Percentiles rank a stretch among this genome's conserved stretches.
phyloP scores from a whole-genome alignment of 92 coral and sea anemone genomes.

The Parazoanthus darwini region DNA sequence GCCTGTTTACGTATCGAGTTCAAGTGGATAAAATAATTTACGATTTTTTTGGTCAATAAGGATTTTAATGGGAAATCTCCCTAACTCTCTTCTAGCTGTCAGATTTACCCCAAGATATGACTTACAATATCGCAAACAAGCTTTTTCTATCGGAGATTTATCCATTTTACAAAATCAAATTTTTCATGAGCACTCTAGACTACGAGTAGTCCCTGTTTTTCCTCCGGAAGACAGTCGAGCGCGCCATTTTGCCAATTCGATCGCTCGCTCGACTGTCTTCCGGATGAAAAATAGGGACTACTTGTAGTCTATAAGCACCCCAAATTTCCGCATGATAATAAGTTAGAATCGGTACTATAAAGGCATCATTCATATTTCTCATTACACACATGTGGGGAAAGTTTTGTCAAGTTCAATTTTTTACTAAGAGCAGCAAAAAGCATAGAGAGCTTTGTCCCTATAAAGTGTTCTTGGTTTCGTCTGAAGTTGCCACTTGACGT shows the following conservation, averaged over 20 bases:
- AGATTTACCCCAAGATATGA: background rate
- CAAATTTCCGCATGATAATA: background rate
- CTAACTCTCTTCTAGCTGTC: background rate
- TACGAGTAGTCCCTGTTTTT: too few species aligned
- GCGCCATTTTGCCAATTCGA: too few species aligned
- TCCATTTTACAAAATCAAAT: constrained; percentile 20
- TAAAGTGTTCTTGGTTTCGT: constrained; percentile 18
- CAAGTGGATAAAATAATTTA: background rate
- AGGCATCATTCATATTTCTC: background rate
- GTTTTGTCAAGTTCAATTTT: constrained; percentile 10
- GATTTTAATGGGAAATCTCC: too few species aligned
- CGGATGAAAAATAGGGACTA: too few species aligned
- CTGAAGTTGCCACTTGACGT: constrained; percentile 21
- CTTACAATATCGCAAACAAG: background rate
- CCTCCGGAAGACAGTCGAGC: too few species aligned
- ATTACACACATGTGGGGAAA: constrained; percentile 23
- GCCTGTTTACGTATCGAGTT: background rate
- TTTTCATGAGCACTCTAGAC: background rate
- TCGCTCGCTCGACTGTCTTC: too few species aligned
- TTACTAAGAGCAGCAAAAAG: background rate
- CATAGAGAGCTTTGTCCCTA: background rate
- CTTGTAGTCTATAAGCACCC: too few species aligned
- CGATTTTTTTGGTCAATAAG: too few species aligned
- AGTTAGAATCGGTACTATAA: background rate
- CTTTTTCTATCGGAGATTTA: constrained; percentile 16